Evolutionary conservation across 1,140 invertebrate genomes (phyloP), one percentile per base, ranked within the genome.

Genomic region (Tribolium castaneum): DNA sequence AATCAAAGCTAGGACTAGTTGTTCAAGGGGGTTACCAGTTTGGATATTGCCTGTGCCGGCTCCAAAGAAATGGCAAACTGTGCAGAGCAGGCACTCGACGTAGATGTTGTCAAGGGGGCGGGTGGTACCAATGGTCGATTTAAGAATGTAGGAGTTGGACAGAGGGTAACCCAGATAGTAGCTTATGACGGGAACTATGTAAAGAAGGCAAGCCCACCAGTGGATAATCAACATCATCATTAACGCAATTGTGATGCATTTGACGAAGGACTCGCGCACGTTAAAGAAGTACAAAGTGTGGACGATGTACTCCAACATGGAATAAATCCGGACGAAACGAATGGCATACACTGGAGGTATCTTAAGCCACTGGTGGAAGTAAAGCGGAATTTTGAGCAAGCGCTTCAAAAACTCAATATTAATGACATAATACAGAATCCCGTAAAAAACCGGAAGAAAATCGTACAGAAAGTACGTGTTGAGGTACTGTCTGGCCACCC

Each of bases 131-230:
- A 72, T 1, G 6, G 9, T 7, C 2, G 9, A 13, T 16, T 49
- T 0, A n/a, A 70, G 13, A 5, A 80, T 12, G 75, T 76, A 80
- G 1, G 79, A 75, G 12, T 62, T 9, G 14, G 30, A n/a, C 2
- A 66, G 12, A 10, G 34, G 10, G 4, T 56, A 19, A 2, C 30
- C 10, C 2, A 52, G 22, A 12, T 45, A 50, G 35, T 62, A 70
- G 13, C 54, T 25, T 12, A 80, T 9, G 6, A 34, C 16, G 3
- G 76, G 75, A 6, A 80, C 19, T 0, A 70, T 14, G 12, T 75
- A 77, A 6, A 78, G 10, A 4, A 75, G 34, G 70, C 79, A 80
- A 9, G 79, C 19, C 3, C 70, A 70, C 79, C 79, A 80, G 39
- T 80, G 79, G 10, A 78, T 35, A 5, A 80, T 16, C 13, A 73